A percentile compares a stretch with the other conserved stretches of the same genome.
phyloP scores from a whole-genome alignment of 2,113 vertebrate genomes.

The Etheostoma spectabile region DNA sequence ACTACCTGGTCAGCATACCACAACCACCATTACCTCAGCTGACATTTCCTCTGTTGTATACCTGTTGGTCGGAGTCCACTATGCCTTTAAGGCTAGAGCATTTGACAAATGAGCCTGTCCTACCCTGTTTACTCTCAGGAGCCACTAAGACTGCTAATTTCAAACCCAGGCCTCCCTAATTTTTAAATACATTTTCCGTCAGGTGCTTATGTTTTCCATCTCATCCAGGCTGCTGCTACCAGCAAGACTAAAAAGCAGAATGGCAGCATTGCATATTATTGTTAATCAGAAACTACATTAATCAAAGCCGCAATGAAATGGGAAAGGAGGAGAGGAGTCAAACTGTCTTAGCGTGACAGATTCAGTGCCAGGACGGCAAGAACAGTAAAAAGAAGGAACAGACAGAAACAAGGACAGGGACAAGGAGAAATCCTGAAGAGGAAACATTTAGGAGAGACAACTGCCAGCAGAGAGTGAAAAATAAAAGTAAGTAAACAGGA shows the following conservation, averaged over 20 bases:
- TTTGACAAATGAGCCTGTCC: conserved; percentile 66
- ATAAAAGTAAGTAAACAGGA: conserved; percentile 52
- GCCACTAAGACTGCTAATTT: conserved; percentile 48
- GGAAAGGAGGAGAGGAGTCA: conserved; percentile 10
- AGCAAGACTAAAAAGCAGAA: not conserved
- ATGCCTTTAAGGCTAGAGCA: conserved; percentile 40
- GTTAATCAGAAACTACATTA: conserved; percentile 31
- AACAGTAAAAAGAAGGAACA: conserved; percentile 48
- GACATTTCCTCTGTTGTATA: conserved; percentile 20
- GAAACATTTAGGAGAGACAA: conserved; percentile 44
- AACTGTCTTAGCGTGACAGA: conserved; percentile 29
- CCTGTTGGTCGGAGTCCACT: conserved; percentile 21
- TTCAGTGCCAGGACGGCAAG: conserved; percentile 25
- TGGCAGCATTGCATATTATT: not conserved
- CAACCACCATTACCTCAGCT: conserved; percentile 16
- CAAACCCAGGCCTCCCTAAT: conserved; percentile 34
- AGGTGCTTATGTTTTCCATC: conserved; percentile 41
- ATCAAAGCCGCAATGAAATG: conserved; percentile 30
- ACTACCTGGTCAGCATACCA: not conserved
- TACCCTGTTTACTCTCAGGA: conserved; percentile 56
- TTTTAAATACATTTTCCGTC: conserved; percentile 59
- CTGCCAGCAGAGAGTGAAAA: conserved; percentile 29
- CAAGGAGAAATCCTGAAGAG: conserved; percentile 27
- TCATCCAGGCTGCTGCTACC: conserved; percentile 3
- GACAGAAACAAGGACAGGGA: conserved; percentile 51